Base-by-base conservation (phyloP, 2,797 vertebrate genomes). In the Moxostoma hubbsi region DNA sequence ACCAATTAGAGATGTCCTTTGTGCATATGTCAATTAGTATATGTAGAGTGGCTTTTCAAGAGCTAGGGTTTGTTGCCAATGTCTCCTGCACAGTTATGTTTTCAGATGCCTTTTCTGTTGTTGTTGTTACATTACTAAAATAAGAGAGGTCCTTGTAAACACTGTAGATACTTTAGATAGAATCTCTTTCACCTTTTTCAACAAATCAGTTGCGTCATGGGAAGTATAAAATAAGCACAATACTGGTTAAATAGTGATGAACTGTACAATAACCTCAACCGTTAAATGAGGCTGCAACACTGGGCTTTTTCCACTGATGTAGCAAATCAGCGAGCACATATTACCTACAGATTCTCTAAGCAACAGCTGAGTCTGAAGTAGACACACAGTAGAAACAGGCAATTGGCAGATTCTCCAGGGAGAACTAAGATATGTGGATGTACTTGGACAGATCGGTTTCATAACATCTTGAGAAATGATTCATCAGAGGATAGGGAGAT, bases 281-380 rank as follows among this genome's bases (percentile, higher is more conserved):
- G 18, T 83, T 81, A 70, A 81, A 85, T 82, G 82, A 82, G 61
- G 73, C 80, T 66, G 73, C 36, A 82, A n/a, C 1, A 0, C 18
- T n/a, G 13, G 59, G n/a, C 36, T 81, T 83, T 80, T 83, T 85
- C 83, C 83, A 81, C 81, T 83, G 78, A 83, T 61, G 53, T 24
- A 61, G 82, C 82, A 77, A 65, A 73, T 73, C 57, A 57, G 61
- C 57, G 61, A 43, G 15, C 13, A 70, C 66, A 63, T 69, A 70
- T 70, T 76, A 12, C 61, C 51, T 59, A 57, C 80, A 49, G 66
- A 75, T 66, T 51, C 51, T 63, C 50, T 16, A 63, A 67, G 54
- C 49, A 78, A 68, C 59, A 69, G 64, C 10, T 58, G 51, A 58
- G 73, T 45, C 63, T 49, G 43, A n/a, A 43, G 57, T 15, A 66